phyloP scores from a whole-genome alignment of 2,113 vertebrate genomes.

The Cathartes aura region DNA sequence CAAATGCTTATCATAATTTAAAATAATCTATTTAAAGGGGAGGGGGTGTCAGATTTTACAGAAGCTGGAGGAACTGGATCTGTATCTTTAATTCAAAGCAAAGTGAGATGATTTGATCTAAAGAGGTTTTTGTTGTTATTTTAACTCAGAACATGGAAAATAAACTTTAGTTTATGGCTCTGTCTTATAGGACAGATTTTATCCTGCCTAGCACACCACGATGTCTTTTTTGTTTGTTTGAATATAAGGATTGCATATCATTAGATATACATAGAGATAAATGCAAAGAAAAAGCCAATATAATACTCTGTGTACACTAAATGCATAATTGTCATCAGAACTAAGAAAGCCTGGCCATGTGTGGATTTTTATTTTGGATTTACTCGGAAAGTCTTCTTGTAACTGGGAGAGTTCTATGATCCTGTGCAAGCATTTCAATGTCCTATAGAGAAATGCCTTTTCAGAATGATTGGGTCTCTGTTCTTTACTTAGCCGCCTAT shows the following conservation, averaged over 20 bases:
- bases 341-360: neutral
- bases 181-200: neutral
- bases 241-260: neutral
- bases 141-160: neutral
- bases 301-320: neutral
- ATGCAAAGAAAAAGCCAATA: neutral
- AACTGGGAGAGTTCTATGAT: neutral
- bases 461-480: neutral
- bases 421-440: neutral
- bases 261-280: neutral
- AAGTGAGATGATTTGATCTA: neutral
- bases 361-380: neutral
- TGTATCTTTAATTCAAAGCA: neutral
- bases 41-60: neutral
- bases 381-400: neutral
- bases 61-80: neutral
- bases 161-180: neutral
- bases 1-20: neutral
- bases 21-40: neutral
- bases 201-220: fast-evolving
- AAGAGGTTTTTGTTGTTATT: neutral
- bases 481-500: neutral
- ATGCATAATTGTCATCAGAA: neutral
- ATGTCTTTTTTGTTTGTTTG: neutral
- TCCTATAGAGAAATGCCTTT: neutral